phyloP scores from a whole-genome alignment of 2,888 invertebrate species.

The Amorpha juglandis region DNA sequence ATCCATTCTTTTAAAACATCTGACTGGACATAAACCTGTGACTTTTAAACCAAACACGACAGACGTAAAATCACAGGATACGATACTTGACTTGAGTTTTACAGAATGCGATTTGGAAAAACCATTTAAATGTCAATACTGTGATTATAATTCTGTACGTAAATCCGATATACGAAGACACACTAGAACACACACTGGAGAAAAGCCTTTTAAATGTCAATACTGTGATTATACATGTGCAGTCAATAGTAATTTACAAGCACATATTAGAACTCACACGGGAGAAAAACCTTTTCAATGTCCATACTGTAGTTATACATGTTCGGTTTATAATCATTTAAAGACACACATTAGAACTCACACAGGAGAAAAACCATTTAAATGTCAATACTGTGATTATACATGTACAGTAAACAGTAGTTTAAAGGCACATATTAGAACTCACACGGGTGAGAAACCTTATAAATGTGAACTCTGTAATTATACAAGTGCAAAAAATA shows the following conservation, averaged over 20 bases:
- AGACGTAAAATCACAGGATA: neutral
- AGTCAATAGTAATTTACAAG: neutral
- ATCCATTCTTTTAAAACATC: neutral
- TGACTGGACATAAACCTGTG: neutral
- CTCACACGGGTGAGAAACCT: slow-evolving; percentile 1
- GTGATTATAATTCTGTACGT: neutral
- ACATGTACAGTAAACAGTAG: neutral
- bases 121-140: neutral
- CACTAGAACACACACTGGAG: no score
- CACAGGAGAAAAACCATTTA: neutral
- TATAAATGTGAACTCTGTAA: neutral
- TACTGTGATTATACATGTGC: neutral
- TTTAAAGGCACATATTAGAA: neutral
- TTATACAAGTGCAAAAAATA: neutral
- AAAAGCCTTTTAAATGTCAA: no score
- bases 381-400: neutral
- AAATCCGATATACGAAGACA: neutral
- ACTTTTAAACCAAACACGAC: no score
- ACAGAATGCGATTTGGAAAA: no score
- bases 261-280: neutral
- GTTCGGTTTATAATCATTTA: neutral
- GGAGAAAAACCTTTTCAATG: neutral
- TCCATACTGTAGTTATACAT: neutral
- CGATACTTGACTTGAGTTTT: no score
- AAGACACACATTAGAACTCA: neutral